Conservation (phyloP, 2,113 vertebrate genomes). For the Lathamus discolor region DNA sequence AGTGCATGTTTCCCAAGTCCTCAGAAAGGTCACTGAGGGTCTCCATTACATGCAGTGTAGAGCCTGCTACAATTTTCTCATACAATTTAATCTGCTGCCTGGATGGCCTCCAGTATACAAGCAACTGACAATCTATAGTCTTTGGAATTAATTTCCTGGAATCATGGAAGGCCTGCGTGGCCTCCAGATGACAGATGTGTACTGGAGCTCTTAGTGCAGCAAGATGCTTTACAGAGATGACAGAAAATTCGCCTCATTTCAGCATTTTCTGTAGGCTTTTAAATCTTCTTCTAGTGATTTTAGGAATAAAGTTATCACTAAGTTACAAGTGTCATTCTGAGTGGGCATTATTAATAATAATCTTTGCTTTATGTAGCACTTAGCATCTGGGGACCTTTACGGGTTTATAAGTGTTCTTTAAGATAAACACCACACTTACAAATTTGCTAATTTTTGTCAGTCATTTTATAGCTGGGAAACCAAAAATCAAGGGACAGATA, state of each 20-base stretch:
- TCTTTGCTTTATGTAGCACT: background rate
- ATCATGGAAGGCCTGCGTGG: constrained; percentile 41
- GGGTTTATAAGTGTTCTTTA: background rate
- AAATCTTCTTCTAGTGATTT: constrained; percentile 13
- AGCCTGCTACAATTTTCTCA: constrained; percentile 67
- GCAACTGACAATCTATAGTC: constrained; percentile 60
- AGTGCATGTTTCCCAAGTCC: constrained; percentile 45
- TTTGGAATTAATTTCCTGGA: constrained; percentile 78
- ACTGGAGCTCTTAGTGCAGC: background rate
- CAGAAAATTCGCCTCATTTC: constrained; percentile 13
- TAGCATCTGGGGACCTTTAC: background rate
- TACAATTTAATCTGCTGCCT: constrained; percentile 73
- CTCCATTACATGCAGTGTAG: constrained; percentile 54
- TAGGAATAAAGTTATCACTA: background rate
- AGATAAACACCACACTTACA: background rate
- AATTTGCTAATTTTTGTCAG: background rate
- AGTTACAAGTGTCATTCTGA: background rate
- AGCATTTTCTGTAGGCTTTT: constrained; percentile 45
- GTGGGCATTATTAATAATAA: background rate
- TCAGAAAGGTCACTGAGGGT: constrained; percentile 57
- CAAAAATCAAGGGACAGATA: background rate
- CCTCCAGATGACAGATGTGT: constrained; percentile 69
- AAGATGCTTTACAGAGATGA: background rate
- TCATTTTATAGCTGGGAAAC: background rate
- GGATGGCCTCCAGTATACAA: constrained; percentile 62